Conservation (phyloP, 2,113 vertebrate genomes). For the Cavia porcellus region DNA sequence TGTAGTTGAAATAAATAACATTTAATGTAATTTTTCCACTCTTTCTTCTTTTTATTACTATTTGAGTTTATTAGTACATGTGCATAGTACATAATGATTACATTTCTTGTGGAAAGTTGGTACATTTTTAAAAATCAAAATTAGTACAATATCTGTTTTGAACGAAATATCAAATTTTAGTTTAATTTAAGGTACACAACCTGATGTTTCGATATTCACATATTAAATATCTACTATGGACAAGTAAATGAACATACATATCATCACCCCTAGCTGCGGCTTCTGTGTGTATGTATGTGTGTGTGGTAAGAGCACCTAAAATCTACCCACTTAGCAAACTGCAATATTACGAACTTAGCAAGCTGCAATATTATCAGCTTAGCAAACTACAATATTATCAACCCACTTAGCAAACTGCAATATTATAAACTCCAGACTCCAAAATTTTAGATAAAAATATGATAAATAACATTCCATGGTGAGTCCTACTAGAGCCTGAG, state of each 20-base stretch:
- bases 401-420: background rate
- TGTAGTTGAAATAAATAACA: background rate
- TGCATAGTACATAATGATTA: background rate
- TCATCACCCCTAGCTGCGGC: background rate
- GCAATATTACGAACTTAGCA: background rate
- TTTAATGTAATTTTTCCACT: background rate
- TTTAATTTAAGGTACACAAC: background rate
- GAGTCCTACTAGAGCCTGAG: background rate
- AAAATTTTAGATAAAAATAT: slow-evolving; percentile 23
- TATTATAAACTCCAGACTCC: background rate
- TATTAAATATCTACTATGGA: background rate
- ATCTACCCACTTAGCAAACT: background rate
- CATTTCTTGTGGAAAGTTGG: background rate
- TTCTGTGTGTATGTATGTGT: background rate
- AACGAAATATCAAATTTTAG: slow-evolving; percentile 15
- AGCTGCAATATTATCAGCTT: background rate
- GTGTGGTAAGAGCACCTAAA: background rate
- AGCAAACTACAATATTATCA: background rate
- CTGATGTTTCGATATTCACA: background rate
- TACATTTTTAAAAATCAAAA: background rate
- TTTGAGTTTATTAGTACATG: background rate
- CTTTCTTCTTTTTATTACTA: background rate
- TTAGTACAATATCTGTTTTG: background rate
- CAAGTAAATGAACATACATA: background rate
- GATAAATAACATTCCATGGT: background rate